These are phyloP conservation scores for Cherax quadricarinatus DNA, from an alignment of 1,140 invertebrate species.

Conservation along the genomic window DNA sequence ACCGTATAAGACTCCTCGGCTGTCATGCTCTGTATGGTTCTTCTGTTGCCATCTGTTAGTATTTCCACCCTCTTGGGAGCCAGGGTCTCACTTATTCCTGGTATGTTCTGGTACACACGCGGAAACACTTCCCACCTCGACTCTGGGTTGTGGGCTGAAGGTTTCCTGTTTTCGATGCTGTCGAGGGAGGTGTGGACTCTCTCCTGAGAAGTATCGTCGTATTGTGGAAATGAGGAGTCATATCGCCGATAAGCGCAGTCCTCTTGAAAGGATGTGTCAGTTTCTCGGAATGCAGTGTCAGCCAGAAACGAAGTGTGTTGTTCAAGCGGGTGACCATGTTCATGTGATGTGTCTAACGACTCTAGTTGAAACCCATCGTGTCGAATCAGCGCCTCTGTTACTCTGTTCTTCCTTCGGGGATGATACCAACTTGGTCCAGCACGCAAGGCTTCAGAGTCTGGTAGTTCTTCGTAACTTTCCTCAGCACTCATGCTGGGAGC, in stretches of 20 bases:
- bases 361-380: too few relatives aligned
- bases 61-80: background rate
- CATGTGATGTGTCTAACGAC: too few relatives aligned
- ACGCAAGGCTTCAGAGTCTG: background rate
- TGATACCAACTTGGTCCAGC: background rate
- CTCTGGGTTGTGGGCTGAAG: background rate
- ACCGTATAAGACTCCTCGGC: background rate
- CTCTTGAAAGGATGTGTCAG: background rate
- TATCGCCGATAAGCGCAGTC: background rate
- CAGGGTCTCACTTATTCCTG: background rate
- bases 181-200: background rate
- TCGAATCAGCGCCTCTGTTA: background rate
- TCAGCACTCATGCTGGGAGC: background rate
- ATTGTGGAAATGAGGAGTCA: background rate
- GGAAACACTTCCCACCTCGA: background rate
- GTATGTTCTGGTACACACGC: background rate
- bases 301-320: too few relatives aligned
- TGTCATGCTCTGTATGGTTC: conserved; percentile 9
- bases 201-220: background rate
- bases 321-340: too few relatives aligned
- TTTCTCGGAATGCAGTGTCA: background rate
- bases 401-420: background rate
- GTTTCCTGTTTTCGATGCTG: background rate
- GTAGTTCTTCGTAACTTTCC: background rate
- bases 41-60: background rate